phyloP scores from a whole-genome alignment of 2,888 invertebrate genomes.

The Danaus chrysippus region DNA sequence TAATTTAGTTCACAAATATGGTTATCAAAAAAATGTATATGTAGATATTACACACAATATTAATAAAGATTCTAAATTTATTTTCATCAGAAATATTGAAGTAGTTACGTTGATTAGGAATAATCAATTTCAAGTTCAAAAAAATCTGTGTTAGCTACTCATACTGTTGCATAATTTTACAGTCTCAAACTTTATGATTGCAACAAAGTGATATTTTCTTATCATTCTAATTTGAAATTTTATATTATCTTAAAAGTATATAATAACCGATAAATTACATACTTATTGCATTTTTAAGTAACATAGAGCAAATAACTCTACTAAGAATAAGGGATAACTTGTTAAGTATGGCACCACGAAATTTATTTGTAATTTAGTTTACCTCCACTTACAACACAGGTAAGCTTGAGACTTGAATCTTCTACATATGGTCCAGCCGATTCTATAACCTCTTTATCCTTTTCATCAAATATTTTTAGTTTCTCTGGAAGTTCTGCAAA shows the following conservation, averaged over 20 bases:
- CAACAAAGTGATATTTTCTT: background rate
- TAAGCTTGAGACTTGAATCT: conserved; percentile 83
- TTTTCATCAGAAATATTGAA: no score
- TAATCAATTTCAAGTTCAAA: conserved; percentile 4
- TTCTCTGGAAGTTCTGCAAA: conserved; percentile 86
- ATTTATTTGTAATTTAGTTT: conserved; percentile 41
- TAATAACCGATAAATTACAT: no score
- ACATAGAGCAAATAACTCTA: no score
- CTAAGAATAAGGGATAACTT: background rate
- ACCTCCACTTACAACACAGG: conserved; percentile 89
- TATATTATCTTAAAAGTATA: background rate
- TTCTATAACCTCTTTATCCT: conserved; percentile 80
- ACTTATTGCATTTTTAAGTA: no score
- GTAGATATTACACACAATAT: no score
- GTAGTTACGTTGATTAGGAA: no score
- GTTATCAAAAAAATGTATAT: no score
- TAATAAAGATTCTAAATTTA: no score
- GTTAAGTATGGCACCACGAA: conserved; percentile 6
- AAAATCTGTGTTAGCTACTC: no score
- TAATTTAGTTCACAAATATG: no score
- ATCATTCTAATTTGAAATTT: conserved; percentile 13
- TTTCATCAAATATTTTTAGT: conserved; percentile 85
- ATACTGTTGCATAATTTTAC: background rate
- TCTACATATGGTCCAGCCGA: conserved; percentile 87
- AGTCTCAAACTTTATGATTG: background rate